Conservation (phyloP, 2,113 vertebrate species). For the Lethenteron camtschaticum region DNA sequence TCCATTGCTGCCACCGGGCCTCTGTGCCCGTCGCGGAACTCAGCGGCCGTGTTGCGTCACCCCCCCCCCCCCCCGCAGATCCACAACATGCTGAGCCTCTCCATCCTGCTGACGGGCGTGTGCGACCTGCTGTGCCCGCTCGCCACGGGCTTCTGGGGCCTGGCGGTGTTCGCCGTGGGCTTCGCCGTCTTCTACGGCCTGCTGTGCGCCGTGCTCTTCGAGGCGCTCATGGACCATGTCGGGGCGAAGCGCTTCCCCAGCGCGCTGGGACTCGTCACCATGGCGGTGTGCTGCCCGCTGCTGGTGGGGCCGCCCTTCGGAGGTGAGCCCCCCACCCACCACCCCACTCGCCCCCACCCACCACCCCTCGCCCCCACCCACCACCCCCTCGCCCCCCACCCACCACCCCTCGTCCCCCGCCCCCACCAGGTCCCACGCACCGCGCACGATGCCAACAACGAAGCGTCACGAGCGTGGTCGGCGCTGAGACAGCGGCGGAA, state of each 20-base stretch:
- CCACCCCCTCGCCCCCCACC: slow-evolving; percentile 2
- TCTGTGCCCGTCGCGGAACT: too few relatives aligned
- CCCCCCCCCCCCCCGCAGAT: slow-evolving; percentile 12
- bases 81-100: slow-evolving; percentile 38
- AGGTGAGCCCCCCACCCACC: slow-evolving; percentile 23
- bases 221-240: slow-evolving; percentile 44
- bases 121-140: slow-evolving; percentile 44
- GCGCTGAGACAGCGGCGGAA: too few relatives aligned
- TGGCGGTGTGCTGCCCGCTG: slow-evolving; percentile 36
- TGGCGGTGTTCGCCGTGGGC: slow-evolving; percentile 23
- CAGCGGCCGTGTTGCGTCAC: too few relatives aligned
- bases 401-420: too few relatives aligned
- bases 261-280: slow-evolving; percentile 37
- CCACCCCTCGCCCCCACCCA: slow-evolving; percentile 2
- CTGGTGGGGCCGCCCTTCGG: slow-evolving; percentile 40
- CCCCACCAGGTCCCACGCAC: too few relatives aligned
- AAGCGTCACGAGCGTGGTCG: too few relatives aligned
- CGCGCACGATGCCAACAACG: too few relatives aligned
- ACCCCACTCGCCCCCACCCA: too few relatives aligned
- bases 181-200: slow-evolving; percentile 34
- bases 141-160: slow-evolving; percentile 20
- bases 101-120: slow-evolving; percentile 30
- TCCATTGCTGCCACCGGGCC: too few relatives aligned
- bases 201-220: slow-evolving; percentile 42
- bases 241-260: slow-evolving; percentile 32